Conservation (phyloP, 2,797 vertebrate genomes). For the Sebastes hubbsi region DNA sequence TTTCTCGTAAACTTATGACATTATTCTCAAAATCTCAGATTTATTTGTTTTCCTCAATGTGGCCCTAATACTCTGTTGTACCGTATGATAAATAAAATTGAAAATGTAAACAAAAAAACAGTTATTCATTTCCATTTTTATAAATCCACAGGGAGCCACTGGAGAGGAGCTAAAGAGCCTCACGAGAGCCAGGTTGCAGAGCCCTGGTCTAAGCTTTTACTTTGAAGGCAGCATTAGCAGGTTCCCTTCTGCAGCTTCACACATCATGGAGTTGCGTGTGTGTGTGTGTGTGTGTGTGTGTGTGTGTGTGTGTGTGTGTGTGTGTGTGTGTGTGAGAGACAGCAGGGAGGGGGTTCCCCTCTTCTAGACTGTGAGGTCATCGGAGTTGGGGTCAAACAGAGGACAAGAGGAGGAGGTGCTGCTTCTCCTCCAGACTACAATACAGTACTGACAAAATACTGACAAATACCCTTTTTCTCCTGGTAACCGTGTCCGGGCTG, state of each 20-base stretch:
- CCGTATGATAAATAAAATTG: accelerated
- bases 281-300: background rate
- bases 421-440: background rate
- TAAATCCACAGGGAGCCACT: no score
- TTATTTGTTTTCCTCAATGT: no score
- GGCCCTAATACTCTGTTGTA: no score
- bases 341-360: background rate
- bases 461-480: no score
- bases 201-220: slow-evolving; percentile 25
- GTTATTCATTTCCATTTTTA: no score
- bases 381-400: slow-evolving; percentile 37
- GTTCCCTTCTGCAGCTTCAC: background rate
- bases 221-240: background rate
- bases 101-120: no score
- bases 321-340: background rate
- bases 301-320: background rate
- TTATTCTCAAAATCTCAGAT: no score
- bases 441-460: background rate
- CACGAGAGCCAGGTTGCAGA: no score
- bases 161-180: no score
- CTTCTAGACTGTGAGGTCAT: slow-evolving; percentile 2
- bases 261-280: background rate
- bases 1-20: no score
- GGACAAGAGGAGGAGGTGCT: slow-evolving; percentile 50
- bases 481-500: background rate